Percentiles rank a stretch among this genome's conserved stretches.
These are phyloP conservation scores for Varroa destructor DNA, from an alignment of 1,140 invertebrate genomes.

Conservation along the genomic window DNA sequence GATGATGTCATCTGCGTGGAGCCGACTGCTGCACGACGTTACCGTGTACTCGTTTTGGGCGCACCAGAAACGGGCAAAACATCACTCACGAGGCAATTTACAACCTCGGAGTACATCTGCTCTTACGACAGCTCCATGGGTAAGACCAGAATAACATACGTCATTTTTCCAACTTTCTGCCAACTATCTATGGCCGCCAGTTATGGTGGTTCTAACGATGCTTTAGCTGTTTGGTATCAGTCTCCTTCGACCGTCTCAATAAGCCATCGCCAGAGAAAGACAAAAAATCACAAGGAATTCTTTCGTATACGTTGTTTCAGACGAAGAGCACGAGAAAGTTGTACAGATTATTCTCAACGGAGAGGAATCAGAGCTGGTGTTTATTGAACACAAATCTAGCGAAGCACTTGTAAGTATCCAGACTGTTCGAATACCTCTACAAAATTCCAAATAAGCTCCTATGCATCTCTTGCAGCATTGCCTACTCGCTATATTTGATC, in stretches of 20 bases:
- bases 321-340: slow-evolving; percentile 58
- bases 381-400: slow-evolving; percentile 51
- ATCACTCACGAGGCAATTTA: slow-evolving; percentile 74
- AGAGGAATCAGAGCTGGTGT: slow-evolving; percentile 72
- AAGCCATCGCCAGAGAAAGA: no score
- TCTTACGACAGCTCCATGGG: slow-evolving; percentile 64
- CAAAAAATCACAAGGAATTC: slow-evolving; percentile 10
- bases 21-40: slow-evolving; percentile 36
- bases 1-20: slow-evolving; percentile 30
- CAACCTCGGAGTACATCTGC: slow-evolving; percentile 86
- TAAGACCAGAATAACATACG: slow-evolving; percentile 31
- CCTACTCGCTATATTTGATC: no score
- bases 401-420: slow-evolving; percentile 40
- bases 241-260: neutral
- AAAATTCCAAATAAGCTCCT: no score
- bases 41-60: slow-evolving; percentile 67
- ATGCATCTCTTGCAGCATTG: no score
- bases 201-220: slow-evolving; percentile 5
- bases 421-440: no score
- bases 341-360: slow-evolving; percentile 76
- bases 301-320: slow-evolving; percentile 43
- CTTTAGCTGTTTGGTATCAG: slow-evolving; percentile 39
- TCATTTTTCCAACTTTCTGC: neutral
- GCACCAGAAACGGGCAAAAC: slow-evolving; percentile 76
- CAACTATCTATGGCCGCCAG: neutral